A percentile compares a stretch with the other conserved stretches of the same genome.
These are phyloP conservation scores for Ochotona curzoniae DNA, from an alignment of 2,113 vertebrate genomes.

Conservation along the genomic window DNA sequence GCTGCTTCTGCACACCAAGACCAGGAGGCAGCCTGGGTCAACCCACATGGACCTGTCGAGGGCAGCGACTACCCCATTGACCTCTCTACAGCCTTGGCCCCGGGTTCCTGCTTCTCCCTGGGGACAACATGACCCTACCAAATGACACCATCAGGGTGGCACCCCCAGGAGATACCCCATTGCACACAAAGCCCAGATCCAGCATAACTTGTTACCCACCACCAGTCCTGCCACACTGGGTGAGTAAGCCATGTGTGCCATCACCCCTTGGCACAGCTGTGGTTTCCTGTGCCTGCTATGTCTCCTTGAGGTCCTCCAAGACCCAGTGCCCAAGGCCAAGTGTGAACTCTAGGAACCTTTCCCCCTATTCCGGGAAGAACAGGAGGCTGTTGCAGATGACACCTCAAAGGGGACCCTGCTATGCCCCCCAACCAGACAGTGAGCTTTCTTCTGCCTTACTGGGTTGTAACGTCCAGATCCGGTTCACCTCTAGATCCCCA, in stretches of 20 bases:
- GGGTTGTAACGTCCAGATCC: not conserved
- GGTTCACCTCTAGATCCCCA: not conserved
- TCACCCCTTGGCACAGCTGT: not conserved
- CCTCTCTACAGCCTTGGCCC: not conserved
- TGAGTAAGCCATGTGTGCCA: not conserved
- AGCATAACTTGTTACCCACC: not conserved
- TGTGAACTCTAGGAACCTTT: not conserved
- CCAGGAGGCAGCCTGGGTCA: not conserved
- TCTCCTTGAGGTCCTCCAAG: constrained; percentile 21
- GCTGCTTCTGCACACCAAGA: not conserved
- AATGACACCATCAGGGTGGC: not conserved
- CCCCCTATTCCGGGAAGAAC: not conserved
- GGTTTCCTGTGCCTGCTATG: not conserved
- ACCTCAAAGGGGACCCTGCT: not conserved
- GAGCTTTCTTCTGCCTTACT: not conserved
- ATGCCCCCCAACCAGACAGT: not conserved
- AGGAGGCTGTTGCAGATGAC: not conserved
- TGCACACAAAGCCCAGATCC: no score
- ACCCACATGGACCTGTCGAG: not conserved
- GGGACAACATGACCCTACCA: constrained; percentile 31
- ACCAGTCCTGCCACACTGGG: not conserved
- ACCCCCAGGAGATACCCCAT: not conserved
- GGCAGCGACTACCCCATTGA: not conserved
- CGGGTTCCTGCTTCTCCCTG: not conserved
- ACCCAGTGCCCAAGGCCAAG: not conserved